Evolutionary conservation across 2,888 invertebrate species (phyloP), one percentile per base, ranked within the genome.

Genomic region (Acleris sparsana): DNA sequence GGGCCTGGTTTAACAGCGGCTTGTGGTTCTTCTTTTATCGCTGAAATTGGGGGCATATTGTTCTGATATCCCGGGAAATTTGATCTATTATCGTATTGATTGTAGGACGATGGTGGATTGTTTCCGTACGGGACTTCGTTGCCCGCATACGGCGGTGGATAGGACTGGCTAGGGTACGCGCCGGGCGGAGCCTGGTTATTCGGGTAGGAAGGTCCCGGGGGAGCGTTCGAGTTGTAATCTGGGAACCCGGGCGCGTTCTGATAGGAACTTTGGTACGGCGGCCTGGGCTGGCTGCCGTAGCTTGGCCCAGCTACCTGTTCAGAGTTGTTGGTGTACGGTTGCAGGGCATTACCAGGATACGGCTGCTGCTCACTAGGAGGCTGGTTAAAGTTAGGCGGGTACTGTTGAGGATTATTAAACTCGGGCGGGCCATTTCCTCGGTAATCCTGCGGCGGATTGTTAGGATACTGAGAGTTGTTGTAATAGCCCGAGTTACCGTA

Each of bases 401-500:
- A 89, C 55, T 85, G 84, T 71, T 85, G 86, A 62, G 80, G 61
- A 68, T 82, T 83, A 69, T 83, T 85, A 62, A 83, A 87, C 39
- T 84, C 83, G 2, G 83, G 65, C 2, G 86, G 79, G 33, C 82
- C 78, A 52, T 82, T 84, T 2, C 79, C 76, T 66, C 83, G 79
- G 58, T 82, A 91, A 51, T 88, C 86, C 70, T 83, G 83, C 11
- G 89, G 82, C 0, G 84, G 74, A 63, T 80, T 87, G 67, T 87
- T 87, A 7, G 85, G 84, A 60, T 88, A 92, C 67, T 88, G 89
- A 0, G 87, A 80, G 69, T 90, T 92, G 62, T 89, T 90, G 62
- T 91, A 92, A 69, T 91, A 92, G 16, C 81, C 85, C 5, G 86
- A 69, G 63, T 88, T 89, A 7, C 87, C 86, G 67, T 89, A 92